Evolutionary conservation across 37 sponge, comb jelly and placozoan genomes (phyloP), one percentile per base, ranked within the genome.

Genomic region (Beroe forskalii): DNA sequence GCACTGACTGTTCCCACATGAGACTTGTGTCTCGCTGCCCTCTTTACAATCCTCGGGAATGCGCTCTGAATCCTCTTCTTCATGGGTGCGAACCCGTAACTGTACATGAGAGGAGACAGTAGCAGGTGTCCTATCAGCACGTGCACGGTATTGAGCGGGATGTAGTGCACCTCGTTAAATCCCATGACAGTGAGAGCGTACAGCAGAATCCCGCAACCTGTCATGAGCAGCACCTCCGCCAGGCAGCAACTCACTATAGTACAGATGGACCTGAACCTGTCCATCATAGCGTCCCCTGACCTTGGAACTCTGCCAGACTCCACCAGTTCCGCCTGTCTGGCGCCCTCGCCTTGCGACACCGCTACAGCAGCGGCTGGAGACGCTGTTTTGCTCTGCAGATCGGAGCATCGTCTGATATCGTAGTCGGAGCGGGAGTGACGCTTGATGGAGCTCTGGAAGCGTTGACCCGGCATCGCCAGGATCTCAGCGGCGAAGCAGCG

Each of bases 21-120:
- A 48, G 55, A 17, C 55, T 48, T 48, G 6, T 17, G 6, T 12
- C 55, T 6, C 12, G 55, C 55, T 17, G 12, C 12, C 55, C 55
- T 48, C 55, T 48, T 48, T 12, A 48, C 12, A n/a, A n/a, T n/a
- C 55, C 55, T 48, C 55, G 55, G 55, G 55, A 69, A 33, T 0
- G 72, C 72, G 1, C 38, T 1, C 38, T 69, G 27, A 14, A 69
- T 69, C 32, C 72, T 33, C 72, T 69, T 69, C 38, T 69, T 69
- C 72, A 69, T 27, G 6, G 72, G 72, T 33, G 72, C 72, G 32
- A 69, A 69, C 72, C 72, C 72, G 32, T 69, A 69, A 32, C 72
- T 69, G 39, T 69, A 69, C 72, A 69, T 32, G 37, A 69, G 20
- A 19, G 72, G 72, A 2, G 72, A 32, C 2, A 33, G 19, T 28